A percentile compares a stretch with the other conserved stretches of the same genome.
phyloP scores from a whole-genome alignment of 2,888 invertebrate species.

The Hipparchia semele region DNA sequence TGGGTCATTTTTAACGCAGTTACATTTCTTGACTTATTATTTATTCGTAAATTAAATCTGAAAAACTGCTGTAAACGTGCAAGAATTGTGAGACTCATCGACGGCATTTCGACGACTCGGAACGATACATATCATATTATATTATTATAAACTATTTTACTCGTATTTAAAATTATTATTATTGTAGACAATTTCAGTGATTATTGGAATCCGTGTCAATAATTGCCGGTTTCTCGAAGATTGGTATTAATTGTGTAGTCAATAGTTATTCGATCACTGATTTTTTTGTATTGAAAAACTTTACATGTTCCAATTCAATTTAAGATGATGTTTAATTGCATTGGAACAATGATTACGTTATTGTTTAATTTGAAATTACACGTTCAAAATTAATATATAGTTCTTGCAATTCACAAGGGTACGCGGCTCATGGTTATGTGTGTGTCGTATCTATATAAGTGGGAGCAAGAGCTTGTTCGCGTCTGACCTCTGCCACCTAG shows the following conservation, averaged over 20 bases:
- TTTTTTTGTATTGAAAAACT: not conserved
- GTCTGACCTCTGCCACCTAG: too few species aligned
- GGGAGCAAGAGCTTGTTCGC: too few species aligned
- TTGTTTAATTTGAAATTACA: not conserved
- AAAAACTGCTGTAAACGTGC: not conserved
- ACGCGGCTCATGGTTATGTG: too few species aligned
- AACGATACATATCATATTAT: conserved; percentile 63
- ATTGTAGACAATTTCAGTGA: conserved; percentile 43
- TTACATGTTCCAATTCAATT: not conserved
- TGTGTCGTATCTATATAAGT: too few species aligned
- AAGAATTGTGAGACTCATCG: conserved; percentile 2
- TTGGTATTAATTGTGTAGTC: not conserved
- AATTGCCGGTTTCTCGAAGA: conserved; percentile 27
- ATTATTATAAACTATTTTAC: conserved; percentile 45
- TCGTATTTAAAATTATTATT: conserved; percentile 43
- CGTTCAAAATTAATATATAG: not conserved
- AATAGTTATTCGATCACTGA: not conserved
- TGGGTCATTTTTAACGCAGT: too few species aligned
- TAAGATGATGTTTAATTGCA: too few species aligned
- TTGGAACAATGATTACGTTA: too few species aligned
- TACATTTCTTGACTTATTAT: too few species aligned
- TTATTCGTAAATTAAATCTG: not conserved
- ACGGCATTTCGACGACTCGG: conserved; percentile 44
- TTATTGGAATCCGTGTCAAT: conserved; percentile 44
- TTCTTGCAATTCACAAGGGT: too few species aligned